Percentiles rank a stretch among this genome's conserved stretches.
Evolutionary conservation across 2,797 vertebrate genomes (phyloP).

Genomic region (Manis pentadactyla): DNA sequence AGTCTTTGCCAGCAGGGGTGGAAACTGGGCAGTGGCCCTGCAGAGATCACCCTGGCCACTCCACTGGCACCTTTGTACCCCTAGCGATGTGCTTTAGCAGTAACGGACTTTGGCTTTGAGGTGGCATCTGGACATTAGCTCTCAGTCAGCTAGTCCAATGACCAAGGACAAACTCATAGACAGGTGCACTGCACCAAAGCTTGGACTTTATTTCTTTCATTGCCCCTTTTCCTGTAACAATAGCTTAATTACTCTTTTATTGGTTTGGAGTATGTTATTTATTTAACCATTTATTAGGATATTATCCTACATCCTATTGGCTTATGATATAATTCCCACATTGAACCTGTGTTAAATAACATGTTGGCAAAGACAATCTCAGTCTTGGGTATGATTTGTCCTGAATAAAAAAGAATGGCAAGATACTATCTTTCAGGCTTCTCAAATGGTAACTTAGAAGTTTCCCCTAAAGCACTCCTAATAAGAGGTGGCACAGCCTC

Average conservation of each 20-base stretch:
- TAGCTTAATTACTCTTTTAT: background rate
- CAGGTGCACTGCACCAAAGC: too few relatives aligned
- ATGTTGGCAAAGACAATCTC: background rate
- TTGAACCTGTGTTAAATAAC: background rate
- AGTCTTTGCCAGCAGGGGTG: too few relatives aligned
- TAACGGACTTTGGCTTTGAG: too few relatives aligned
- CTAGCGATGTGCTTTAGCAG: too few relatives aligned
- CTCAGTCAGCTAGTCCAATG: too few relatives aligned
- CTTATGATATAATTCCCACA: background rate
- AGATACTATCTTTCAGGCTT: background rate
- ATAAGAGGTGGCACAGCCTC: background rate
- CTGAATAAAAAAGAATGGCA: background rate
- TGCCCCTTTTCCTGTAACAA: background rate
- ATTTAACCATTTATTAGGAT: background rate
- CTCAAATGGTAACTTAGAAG: background rate
- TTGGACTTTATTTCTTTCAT: background rate
- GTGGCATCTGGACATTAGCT: too few relatives aligned
- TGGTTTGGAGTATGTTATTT: background rate
- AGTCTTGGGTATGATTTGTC: background rate
- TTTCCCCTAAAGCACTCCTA: background rate
- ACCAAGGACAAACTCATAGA: too few relatives aligned
- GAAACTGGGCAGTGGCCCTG: too few relatives aligned
- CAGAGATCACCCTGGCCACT: too few relatives aligned
- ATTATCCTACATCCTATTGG: background rate
- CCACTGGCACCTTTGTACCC: too few relatives aligned